Conservation (phyloP, 2,797 vertebrate species). For the Acanthornis magna region DNA sequence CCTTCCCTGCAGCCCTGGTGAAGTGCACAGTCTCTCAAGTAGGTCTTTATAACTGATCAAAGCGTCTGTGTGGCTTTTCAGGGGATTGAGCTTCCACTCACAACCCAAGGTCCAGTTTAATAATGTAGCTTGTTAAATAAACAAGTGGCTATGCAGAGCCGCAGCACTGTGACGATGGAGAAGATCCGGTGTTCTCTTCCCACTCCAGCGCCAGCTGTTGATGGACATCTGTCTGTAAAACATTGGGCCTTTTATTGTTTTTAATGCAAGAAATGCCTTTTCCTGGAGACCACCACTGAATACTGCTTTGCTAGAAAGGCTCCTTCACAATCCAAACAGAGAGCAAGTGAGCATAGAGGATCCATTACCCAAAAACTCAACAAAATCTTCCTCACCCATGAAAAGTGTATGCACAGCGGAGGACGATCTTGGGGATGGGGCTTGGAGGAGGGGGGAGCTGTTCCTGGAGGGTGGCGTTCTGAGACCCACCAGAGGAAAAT, state of each 20-base stretch:
- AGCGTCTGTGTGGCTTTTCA: conserved; percentile 12
- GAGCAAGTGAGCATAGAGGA: conserved; percentile 63
- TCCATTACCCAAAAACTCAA: conserved; percentile 65
- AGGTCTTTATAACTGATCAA: conserved; percentile 40
- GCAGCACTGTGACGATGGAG: conserved; percentile 59
- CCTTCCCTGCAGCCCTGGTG: background rate
- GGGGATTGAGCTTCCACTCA: conserved; percentile 31
- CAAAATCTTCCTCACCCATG: conserved; percentile 64
- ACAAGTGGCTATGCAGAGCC: conserved; percentile 47
- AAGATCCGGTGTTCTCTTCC: conserved; percentile 65
- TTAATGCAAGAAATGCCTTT: conserved; percentile 65
- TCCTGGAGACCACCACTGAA: conserved; percentile 61
- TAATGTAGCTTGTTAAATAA: conserved; percentile 63
- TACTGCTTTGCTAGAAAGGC: conserved; percentile 41
- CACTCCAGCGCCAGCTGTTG: conserved; percentile 46
- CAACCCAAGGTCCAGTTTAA: conserved; percentile 54
- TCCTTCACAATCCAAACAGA: conserved; percentile 67
- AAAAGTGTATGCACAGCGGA: conserved; percentile 31
- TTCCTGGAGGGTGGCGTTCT: background rate
- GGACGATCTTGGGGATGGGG: conserved; percentile 19
- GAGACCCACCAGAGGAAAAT: conserved; percentile 43
- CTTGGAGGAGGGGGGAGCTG: background rate
- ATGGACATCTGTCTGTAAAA: conserved; percentile 68
- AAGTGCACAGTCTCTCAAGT: background rate
- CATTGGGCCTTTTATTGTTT: conserved; percentile 58